These are phyloP conservation scores for Atopsyche davidsoni DNA, from an alignment of 1,140 invertebrate genomes.

Conservation along the genomic window DNA sequence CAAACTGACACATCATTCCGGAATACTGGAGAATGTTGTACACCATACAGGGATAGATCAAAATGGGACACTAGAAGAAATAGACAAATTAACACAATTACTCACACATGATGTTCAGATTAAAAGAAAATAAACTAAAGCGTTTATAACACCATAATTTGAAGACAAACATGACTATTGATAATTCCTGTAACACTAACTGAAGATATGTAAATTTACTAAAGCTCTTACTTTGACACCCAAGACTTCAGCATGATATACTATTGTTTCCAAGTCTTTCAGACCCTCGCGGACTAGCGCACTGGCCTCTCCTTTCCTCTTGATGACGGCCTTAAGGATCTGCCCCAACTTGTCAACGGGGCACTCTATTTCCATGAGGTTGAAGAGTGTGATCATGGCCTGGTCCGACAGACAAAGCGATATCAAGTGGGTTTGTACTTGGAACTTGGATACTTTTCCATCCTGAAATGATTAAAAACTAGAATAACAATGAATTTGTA, in stretches of 20 bases:
- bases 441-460: constrained; percentile 59
- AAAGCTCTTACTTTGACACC: constrained; percentile 61
- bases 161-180: no score
- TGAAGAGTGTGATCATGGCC: constrained; percentile 61
- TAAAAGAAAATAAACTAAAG: background rate
- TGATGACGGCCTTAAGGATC: constrained; percentile 54
- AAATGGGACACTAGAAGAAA: constrained; percentile 51
- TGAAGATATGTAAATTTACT: no score
- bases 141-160: no score
- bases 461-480: constrained; percentile 42
- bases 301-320: constrained; percentile 58
- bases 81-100: background rate
- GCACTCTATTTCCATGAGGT: constrained; percentile 67
- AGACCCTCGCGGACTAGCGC: constrained; percentile 62
- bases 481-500: constrained; percentile 11
- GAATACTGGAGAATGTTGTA: constrained; percentile 62
- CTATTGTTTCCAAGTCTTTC: constrained; percentile 66
- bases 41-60: constrained; percentile 57
- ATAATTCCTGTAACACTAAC: no score
- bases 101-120: background rate
- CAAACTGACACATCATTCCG: constrained; percentile 68
- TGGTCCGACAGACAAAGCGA: constrained; percentile 63
- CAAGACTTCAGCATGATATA: constrained; percentile 59
- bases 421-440: constrained; percentile 66
- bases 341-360: constrained; percentile 58